Percentiles rank a stretch among this genome's conserved stretches.
Evolutionary conservation across 2,113 vertebrate species (phyloP).

Genomic region (Redunca redunca): DNA sequence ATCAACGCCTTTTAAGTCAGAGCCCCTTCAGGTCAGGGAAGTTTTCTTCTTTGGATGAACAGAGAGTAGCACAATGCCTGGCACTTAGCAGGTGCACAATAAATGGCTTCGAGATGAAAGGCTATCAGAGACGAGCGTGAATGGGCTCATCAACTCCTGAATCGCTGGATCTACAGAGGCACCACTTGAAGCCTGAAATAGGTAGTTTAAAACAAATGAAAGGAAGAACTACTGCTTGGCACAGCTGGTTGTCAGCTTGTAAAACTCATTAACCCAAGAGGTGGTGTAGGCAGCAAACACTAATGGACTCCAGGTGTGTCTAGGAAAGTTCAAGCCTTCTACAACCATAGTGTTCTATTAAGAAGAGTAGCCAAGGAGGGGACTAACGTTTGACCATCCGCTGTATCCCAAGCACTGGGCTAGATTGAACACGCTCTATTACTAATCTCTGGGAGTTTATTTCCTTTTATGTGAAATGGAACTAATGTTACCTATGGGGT

Average conservation of each 20-base stretch:
- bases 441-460: background rate
- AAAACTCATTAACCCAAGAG: conserved; percentile 69
- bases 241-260: conserved; percentile 68
- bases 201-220: conserved; percentile 67
- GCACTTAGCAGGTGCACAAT: conserved; percentile 55
- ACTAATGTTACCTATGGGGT: background rate
- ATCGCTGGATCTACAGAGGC: conserved; percentile 42
- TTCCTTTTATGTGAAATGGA: background rate
- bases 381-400: background rate
- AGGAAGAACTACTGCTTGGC: conserved; percentile 47
- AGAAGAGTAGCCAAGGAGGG: background rate
- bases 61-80: conserved; percentile 29
- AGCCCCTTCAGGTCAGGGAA: conserved; percentile 9
- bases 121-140: conserved; percentile 31
- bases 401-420: background rate
- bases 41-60: conserved; percentile 20
- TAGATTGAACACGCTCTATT: background rate
- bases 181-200: conserved; percentile 54
- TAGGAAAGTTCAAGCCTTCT: conserved; percentile 5
- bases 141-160: conserved; percentile 61
- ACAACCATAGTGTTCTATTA: background rate
- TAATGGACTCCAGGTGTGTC: conserved; percentile 64
- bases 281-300: conserved; percentile 43
- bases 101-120: conserved; percentile 48
- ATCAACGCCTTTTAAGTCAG: conserved; percentile 50